Conservation (phyloP, 1,140 invertebrate genomes). For the Bombyx mandarina region DNA sequence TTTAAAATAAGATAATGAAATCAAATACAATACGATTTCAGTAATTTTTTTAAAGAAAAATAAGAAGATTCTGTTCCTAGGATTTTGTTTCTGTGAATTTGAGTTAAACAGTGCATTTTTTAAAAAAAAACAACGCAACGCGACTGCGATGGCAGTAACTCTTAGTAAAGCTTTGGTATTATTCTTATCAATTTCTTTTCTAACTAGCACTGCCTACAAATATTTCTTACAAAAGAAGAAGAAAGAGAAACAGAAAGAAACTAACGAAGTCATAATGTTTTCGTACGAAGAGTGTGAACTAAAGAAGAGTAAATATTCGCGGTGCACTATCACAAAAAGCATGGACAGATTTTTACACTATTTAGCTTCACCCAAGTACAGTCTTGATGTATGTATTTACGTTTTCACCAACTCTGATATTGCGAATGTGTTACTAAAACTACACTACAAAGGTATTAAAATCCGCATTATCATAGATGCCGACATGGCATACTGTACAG, state of each 20-base stretch:
- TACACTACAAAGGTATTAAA: slow-evolving; percentile 41
- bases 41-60: too few species aligned
- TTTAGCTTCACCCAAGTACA: slow-evolving; percentile 32
- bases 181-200: slow-evolving; percentile 31
- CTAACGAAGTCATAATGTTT: slow-evolving; percentile 57
- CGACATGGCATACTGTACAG: slow-evolving; percentile 53
- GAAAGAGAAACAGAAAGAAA: slow-evolving; percentile 26
- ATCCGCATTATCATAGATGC: slow-evolving; percentile 53
- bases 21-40: too few species aligned
- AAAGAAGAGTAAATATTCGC: slow-evolving; percentile 47
- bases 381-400: slow-evolving; percentile 56
- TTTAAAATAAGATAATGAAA: too few species aligned
- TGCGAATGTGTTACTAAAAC: slow-evolving; percentile 35
- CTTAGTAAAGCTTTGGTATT: slow-evolving; percentile 23
- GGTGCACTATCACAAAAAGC: slow-evolving; percentile 33
- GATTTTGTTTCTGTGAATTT: too few species aligned
- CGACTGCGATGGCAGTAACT: not conserved
- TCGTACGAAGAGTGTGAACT: slow-evolving; percentile 21
- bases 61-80: too few species aligned
- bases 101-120: too few species aligned
- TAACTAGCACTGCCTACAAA: slow-evolving; percentile 33
- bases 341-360: slow-evolving; percentile 45
- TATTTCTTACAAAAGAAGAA: slow-evolving; percentile 30
- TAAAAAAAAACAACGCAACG: too few species aligned
- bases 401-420: slow-evolving; percentile 51